Conservation (phyloP, 2,888 invertebrate species). For the Aradus depressus region DNA sequence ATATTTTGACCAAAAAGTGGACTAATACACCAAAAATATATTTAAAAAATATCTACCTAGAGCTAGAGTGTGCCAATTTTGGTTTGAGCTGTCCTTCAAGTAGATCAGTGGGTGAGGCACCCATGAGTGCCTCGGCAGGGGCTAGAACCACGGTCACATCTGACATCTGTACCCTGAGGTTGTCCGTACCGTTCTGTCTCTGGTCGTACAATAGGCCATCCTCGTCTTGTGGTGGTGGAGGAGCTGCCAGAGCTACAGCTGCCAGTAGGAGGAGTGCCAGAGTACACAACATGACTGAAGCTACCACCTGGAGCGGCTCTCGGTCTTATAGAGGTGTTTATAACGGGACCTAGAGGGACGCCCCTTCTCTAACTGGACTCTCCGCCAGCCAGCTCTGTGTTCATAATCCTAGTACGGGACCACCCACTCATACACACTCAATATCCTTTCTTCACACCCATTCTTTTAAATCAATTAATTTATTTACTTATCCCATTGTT, state of each 20-base stretch:
- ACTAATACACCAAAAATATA: too few species aligned
- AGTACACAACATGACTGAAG: too few species aligned
- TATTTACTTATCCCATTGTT: too few species aligned
- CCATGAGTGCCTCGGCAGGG: conserved; percentile 49
- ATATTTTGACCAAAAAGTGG: too few species aligned
- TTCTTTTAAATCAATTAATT: too few species aligned
- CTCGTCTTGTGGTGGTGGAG: conserved; percentile 10
- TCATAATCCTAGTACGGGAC: too few species aligned
- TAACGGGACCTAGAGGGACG: not conserved
- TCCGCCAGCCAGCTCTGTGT: not conserved
- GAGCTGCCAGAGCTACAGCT: conserved; percentile 6
- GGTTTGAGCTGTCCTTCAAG: conserved; percentile 27
- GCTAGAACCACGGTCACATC: conserved; percentile 56
- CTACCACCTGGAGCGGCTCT: conserved; percentile 27
- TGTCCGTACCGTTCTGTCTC: conserved; percentile 66
- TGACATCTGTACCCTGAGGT: conserved; percentile 56
- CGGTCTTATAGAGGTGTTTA: conserved; percentile 30
- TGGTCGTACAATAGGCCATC: conserved; percentile 50
- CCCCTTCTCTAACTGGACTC: conserved; percentile 3
- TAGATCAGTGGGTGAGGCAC: conserved; percentile 37
- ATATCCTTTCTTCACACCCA: too few species aligned
- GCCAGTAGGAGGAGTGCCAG: conserved; percentile 4
- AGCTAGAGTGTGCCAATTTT: conserved; percentile 21
- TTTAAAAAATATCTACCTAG: too few species aligned
- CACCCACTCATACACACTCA: too few species aligned